Conservation (phyloP, 2,888 invertebrate species). For the Ecdyonurus torrentis region DNA sequence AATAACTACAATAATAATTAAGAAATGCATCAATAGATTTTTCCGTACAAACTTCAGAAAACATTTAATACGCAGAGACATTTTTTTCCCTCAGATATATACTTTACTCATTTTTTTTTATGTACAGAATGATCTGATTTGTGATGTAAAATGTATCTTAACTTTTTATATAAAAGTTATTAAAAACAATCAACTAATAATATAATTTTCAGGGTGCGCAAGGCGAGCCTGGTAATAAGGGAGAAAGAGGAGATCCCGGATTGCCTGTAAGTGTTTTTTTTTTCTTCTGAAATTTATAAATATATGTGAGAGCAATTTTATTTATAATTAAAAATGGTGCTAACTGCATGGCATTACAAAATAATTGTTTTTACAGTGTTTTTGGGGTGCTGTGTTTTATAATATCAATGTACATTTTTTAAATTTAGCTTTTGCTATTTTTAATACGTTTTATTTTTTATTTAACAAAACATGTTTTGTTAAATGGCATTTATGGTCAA, state of each 20-base stretch:
- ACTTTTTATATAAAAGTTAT: too few relatives aligned
- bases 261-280: conserved; percentile 74
- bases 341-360: background rate
- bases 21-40: too few relatives aligned
- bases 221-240: conserved; percentile 82
- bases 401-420: too few relatives aligned
- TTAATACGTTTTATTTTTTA: conserved; percentile 4
- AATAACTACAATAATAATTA: too few relatives aligned
- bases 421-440: conserved; percentile 1
- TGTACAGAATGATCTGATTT: conserved; percentile 3
- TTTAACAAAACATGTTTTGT: background rate
- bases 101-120: conserved; percentile 3
- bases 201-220: conserved; percentile 57
- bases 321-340: background rate
- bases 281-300: background rate
- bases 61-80: too few relatives aligned
- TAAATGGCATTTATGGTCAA: conserved; percentile 3
- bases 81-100: too few relatives aligned
- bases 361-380: too few relatives aligned
- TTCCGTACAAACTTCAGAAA: too few relatives aligned
- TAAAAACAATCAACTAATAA: too few relatives aligned
- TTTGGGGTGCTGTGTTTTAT: background rate
- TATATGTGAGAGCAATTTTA: background rate
- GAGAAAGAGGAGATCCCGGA: conserved; percentile 85
- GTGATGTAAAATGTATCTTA: too few relatives aligned